phyloP scores from a whole-genome alignment of 2,888 invertebrate genomes.

The Calameuta idolon region DNA sequence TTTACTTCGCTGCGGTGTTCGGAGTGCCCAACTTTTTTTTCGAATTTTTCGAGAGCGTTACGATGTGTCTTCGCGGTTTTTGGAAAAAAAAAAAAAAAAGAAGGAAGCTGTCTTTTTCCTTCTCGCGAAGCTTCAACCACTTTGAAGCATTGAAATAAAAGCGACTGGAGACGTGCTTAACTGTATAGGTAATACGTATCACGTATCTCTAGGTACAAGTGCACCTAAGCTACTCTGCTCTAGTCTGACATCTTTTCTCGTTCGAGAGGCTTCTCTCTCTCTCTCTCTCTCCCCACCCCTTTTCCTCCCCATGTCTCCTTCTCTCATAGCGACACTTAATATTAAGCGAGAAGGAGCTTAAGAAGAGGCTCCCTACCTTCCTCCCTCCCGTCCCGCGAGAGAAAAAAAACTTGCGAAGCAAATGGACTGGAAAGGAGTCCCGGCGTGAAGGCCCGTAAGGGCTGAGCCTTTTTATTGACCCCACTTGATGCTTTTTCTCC shows the following conservation, averaged over 20 bases:
- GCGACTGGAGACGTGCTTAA: neutral
- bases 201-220: neutral
- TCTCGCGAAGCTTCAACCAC: neutral
- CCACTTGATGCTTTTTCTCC: neutral
- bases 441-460: neutral
- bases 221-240: neutral
- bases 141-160: neutral
- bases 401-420: slow-evolving; percentile 36
- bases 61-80: neutral
- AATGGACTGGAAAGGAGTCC: slow-evolving; percentile 33
- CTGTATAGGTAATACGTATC: neutral
- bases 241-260: neutral
- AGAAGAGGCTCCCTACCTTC: slow-evolving; percentile 37
- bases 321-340: slow-evolving; percentile 40
- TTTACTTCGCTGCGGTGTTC: neutral
- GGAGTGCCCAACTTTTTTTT: neutral
- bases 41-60: neutral
- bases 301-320: neutral
- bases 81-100: neutral
- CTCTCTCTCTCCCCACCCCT: too few relatives aligned
- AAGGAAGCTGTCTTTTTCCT: neutral
- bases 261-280: neutral
- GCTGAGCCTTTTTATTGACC: neutral
- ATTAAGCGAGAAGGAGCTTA: slow-evolving; percentile 55
- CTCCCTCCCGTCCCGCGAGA: slow-evolving; percentile 23